Conservation (phyloP, 2,113 vertebrate species). For the Phrynosoma platyrhinos region DNA sequence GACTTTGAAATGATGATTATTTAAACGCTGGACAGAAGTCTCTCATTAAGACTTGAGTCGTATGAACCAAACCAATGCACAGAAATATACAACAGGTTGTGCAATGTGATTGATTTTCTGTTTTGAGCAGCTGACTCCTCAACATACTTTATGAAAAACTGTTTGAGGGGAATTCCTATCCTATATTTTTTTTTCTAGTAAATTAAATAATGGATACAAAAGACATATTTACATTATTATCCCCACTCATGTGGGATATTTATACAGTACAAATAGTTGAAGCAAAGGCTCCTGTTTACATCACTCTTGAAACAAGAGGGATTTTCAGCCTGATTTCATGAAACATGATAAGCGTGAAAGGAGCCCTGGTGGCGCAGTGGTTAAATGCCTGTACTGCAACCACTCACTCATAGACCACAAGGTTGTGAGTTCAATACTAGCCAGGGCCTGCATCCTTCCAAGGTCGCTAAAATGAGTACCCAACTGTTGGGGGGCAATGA, state of each 20-base stretch:
- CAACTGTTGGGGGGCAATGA: too few species aligned
- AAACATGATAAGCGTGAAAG: background rate
- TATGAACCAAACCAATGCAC: background rate
- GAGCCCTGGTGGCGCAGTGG: too few species aligned
- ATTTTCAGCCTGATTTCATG: background rate
- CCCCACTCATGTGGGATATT: constrained; percentile 1
- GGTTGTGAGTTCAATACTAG: too few species aligned
- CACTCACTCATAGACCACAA: too few species aligned
- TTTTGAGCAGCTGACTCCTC: background rate
- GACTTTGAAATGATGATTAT: background rate
- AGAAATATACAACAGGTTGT: background rate
- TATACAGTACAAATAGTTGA: constrained; percentile 39
- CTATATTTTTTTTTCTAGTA: constrained; percentile 32
- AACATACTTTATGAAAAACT: too few species aligned
- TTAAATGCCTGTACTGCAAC: too few species aligned
- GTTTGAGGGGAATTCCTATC: background rate
- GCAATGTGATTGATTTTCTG: background rate
- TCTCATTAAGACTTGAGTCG: background rate
- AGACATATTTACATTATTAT: constrained; percentile 48
- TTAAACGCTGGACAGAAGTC: background rate
- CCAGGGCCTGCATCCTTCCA: too few species aligned
- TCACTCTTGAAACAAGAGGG: background rate
- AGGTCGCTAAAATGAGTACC: too few species aligned
- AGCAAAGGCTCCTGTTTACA: constrained; percentile 39
- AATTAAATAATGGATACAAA: constrained; percentile 72